A percentile compares a stretch with the other conserved stretches of the same genome.
Evolutionary conservation across 2,113 vertebrate genomes (phyloP).

Genomic region (Dermatemys mawii): DNA sequence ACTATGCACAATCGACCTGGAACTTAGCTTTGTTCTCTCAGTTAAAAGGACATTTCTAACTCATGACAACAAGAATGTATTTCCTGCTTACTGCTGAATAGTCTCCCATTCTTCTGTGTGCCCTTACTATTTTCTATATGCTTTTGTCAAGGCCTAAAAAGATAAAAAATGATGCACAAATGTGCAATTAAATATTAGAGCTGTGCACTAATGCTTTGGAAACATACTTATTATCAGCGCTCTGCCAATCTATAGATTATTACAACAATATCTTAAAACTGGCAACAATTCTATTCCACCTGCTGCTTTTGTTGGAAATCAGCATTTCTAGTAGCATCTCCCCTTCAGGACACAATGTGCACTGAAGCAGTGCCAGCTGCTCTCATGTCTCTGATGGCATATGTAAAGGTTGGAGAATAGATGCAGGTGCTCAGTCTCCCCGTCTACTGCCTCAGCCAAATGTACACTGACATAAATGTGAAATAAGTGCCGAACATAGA

Average conservation of each 20-base stretch:
- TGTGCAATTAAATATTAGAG: constrained; percentile 45
- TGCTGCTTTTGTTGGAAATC: constrained; percentile 28
- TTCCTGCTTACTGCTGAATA: background rate
- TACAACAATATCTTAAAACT: constrained; percentile 26
- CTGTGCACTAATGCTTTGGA: constrained; percentile 37
- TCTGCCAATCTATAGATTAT: constrained; percentile 29
- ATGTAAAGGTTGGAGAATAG: constrained; percentile 30
- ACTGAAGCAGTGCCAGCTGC: constrained; percentile 46
- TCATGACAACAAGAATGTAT: background rate
- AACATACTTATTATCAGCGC: background rate
- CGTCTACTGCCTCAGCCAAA: constrained; percentile 17
- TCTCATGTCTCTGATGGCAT: background rate
- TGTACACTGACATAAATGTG: constrained; percentile 7
- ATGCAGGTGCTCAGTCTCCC: constrained; percentile 46
- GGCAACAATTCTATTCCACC: constrained; percentile 8
- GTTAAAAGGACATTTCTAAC: background rate
- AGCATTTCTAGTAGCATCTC: background rate
- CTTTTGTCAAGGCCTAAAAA: constrained; percentile 45
- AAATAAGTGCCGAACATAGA: constrained; percentile 55
- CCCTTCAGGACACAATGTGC: constrained; percentile 3
- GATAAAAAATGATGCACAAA: background rate
- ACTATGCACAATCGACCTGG: background rate
- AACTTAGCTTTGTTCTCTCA: constrained; percentile 17
- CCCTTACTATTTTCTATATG: background rate
- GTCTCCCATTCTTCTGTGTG: background rate